Base-by-base conservation (phyloP, 2,797 vertebrate genomes). In the Chrysocyon brachyurus region DNA sequence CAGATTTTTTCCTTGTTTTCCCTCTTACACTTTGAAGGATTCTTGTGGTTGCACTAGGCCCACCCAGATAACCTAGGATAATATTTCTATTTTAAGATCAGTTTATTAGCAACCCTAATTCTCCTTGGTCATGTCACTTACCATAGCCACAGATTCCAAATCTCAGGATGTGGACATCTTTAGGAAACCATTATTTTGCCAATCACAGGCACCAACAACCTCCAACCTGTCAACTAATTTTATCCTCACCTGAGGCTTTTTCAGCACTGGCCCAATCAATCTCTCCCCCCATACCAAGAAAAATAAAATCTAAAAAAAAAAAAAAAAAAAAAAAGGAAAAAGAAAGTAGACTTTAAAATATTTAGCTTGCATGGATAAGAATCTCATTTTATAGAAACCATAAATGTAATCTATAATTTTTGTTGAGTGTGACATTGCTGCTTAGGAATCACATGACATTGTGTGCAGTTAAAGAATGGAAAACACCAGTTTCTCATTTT, bases 221-320 rank as follows among this genome's bases (percentile, higher is more conserved):
- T 54, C 12, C 63, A 79, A 59, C 7, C 2, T 36, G 16, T 52
- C 14, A 93, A 66, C 26, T n/a, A 66, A 26, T 61, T 40, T 36
- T 21, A 61, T n/a, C 33, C 26, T 77, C 24, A 36, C 17, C 10
- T 12, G 52, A 40, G 5, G 40, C 12, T 66, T 86, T 6, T 26
- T 6, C 7, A 81, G 22, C 4, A 59, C 33, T 68, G 63, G 63
- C 40, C 21, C 31, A 24, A 64, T 64, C 31, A 92, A n/a, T 4
- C 1, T 64, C 6, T 77, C 0, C 15, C 0, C 3, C 19, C 3
- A 28, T 17, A 77, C 8, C 3, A 26, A 91, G 85, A 36, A 94
- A 97, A 93, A 84, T 36, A 61, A 84, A 97, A 49, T 61, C 10
- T 91, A 24, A 56, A 57, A 95, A 89, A 70, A 7, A 28, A 46